Base-by-base conservation (phyloP, 2,888 invertebrate species). In the Apodemia hepburni region DNA sequence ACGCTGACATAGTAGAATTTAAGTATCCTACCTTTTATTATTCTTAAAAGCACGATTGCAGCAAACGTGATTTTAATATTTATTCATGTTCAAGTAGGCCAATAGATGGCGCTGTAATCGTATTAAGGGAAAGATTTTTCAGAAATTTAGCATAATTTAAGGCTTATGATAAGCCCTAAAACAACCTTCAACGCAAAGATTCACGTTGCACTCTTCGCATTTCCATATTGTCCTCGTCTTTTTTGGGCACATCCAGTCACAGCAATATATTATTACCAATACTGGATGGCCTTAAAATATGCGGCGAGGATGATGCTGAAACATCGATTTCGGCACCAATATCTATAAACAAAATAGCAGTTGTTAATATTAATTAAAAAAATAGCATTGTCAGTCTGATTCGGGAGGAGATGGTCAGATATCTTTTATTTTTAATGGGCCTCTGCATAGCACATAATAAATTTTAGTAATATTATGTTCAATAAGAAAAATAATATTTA, bases 221-320 rank as follows among this genome's bases (percentile, higher is more conserved):
- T 73, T 70, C 70, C 71, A 73, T 3, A 68, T 51, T 0, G 71
- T 72, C 42, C 72, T 66, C 0, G 68, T 57, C 18, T 63, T 61
- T 49, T 66, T 65, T 0, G 65, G 33, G 58, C 70, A 71, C 67
- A 66, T 59, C 58, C 66, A 67, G 62, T 71, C 71, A 1, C 68
- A 47, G 33, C 22, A 22, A 22, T 22, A 22, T 22, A 2, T 49
- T 15, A 49, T 49, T 49, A 49, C 49, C 49, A 49, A 49, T 49
- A 9, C 9, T 49, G 1, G 49, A 17, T 15, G n/a, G n/a, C 17
- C 4, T 7, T 4, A 17, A 47, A 17, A 47, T 17, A 7, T 15
- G n/a, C 6, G 2, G n/a, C 47, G 17, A 17, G 47, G 47, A 47
- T n/a, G 47, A 47, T 47, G 47, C 17, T 6, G 17, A 7, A 4